phyloP scores from a whole-genome alignment of 53 echinoderm and acorn worm species.

The Antedon mediterranea region DNA sequence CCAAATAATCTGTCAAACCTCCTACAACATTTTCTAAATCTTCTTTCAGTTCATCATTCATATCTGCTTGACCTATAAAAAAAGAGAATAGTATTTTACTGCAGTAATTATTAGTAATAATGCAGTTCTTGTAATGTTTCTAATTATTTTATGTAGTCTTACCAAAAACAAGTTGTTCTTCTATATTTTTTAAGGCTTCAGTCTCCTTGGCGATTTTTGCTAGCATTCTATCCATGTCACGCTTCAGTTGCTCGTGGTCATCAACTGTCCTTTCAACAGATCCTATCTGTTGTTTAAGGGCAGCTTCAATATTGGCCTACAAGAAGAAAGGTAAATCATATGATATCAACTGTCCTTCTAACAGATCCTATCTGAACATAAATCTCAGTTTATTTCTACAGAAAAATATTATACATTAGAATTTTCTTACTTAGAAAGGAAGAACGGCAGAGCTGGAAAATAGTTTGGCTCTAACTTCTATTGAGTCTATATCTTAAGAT shows the following conservation, averaged over 20 bases:
- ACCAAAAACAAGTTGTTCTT: slow-evolving; percentile 46
- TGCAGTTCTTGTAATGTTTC: no score
- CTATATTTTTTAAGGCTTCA: slow-evolving; percentile 49
- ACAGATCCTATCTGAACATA: no score
- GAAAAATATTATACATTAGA: no score
- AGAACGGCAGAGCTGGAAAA: no score
- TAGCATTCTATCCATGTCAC: not conserved
- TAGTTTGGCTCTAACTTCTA: no score
- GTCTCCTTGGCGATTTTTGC: slow-evolving; percentile 8
- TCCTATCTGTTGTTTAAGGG: slow-evolving; percentile 41
- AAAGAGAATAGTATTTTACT: no score
- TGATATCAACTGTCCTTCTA: no score
- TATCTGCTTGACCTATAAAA: slow-evolving; percentile 46
- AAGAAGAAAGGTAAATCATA: no score
- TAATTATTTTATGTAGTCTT: not conserved
- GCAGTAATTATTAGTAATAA: no score
- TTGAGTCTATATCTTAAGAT: no score
- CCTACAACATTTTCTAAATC: slow-evolving; percentile 66
- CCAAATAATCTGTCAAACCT: slow-evolving; percentile 59
- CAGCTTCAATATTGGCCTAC: slow-evolving; percentile 45
- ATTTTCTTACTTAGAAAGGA: no score
- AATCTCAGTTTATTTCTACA: no score
- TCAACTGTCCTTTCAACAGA: slow-evolving; percentile 22
- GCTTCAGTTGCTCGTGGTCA: not conserved
- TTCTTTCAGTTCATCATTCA: slow-evolving; percentile 59